phyloP scores from a whole-genome alignment of 2,113 vertebrate genomes.

The Tapirus terrestris region DNA sequence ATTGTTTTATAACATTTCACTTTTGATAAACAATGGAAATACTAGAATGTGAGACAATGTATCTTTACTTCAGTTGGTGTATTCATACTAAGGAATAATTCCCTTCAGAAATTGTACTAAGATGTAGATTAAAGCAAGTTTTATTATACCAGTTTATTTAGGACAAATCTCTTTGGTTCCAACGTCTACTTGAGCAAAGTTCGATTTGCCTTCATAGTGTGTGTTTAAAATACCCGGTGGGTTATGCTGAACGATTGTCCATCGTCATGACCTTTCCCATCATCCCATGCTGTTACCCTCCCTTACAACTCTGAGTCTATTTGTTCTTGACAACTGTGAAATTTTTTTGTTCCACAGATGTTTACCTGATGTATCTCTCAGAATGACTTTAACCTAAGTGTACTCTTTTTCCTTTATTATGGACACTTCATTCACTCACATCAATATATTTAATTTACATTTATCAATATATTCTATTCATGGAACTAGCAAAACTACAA shows the following conservation, averaged over 20 bases:
- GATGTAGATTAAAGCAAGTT: background rate
- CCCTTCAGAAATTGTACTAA: background rate
- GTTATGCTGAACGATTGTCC: background rate
- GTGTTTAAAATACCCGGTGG: slow-evolving; percentile 1
- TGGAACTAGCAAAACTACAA: background rate
- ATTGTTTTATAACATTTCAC: background rate
- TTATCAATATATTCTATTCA: background rate
- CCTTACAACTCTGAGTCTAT: background rate
- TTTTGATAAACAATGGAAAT: background rate
- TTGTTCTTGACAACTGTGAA: background rate
- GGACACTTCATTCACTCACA: background rate
- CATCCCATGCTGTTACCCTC: background rate
- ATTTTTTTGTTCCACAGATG: background rate
- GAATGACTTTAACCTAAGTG: background rate
- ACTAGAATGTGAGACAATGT: background rate
- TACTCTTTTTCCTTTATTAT: background rate
- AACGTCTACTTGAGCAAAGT: background rate
- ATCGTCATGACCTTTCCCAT: background rate
- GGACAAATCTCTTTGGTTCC: background rate
- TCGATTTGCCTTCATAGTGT: background rate
- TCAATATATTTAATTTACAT: background rate
- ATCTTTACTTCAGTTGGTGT: background rate
- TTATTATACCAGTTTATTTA: background rate
- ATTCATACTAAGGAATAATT: background rate
- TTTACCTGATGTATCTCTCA: background rate